Base-by-base conservation (phyloP, 2,797 vertebrate species). In the Sebastes matsubarae region DNA sequence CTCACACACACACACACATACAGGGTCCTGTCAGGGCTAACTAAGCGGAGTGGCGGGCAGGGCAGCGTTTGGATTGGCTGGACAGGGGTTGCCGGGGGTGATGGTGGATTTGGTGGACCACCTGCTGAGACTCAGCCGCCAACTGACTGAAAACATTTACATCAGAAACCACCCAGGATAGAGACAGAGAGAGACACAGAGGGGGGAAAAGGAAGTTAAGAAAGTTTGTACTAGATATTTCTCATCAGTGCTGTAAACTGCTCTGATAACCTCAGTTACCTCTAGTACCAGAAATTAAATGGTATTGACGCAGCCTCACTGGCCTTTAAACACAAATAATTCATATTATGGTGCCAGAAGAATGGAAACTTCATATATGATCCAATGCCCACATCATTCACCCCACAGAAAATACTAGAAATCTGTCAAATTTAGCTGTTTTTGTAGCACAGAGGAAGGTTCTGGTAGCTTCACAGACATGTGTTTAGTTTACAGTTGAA, bases 111-210 rank as follows among this genome's bases (percentile, higher is more conserved):
- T 97, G 96, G 95, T 93, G 97, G 97, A 97, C 97, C 98, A 97
- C 98, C 98, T 98, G 97, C 97, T 96, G 97, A 97, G 97, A 91
- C 95, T 93, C 94, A 96, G 96, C 97, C 96, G 94, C 97, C 97
- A 97, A 98, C 97, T 98, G 98, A 99, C 97, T 98, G 95, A 95
- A 97, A 98, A 98, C 97, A 97, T 97, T 97, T 98, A 96, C 97
- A 97, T 98, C 97, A 97, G 97, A 96, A 96, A 96, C 96, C 97
- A 97, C 96, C 96, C 96, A 96, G 96, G 95, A 92, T 82, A 82
- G 83, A 89, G 79, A 84, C 42, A 78, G 85, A 68, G 85, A 36
- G 68, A 69, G 32, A 72, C 50, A 63, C 32, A 75, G n/a, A 58
- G 42, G 24, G 29, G 30, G 6, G 18, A 30, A 36, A 69, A 16